phyloP scores from a whole-genome alignment of 2,888 invertebrate species.

The Liposcelis brunnea region DNA sequence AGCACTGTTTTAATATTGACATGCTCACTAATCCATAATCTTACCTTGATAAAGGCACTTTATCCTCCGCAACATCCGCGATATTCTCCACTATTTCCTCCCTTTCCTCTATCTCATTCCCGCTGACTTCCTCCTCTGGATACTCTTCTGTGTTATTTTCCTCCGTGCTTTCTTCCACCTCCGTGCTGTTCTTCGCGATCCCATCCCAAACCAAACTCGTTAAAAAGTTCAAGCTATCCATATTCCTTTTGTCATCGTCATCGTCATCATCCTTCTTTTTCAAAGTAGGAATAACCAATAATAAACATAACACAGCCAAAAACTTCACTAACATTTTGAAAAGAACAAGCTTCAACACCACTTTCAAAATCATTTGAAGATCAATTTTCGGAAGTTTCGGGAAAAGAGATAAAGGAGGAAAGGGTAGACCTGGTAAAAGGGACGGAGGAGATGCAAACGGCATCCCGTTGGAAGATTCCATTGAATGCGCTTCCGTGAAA shows the following conservation, averaged over 20 bases:
- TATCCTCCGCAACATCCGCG: conserved; percentile 1
- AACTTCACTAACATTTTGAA: conserved; percentile 71
- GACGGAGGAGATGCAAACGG: conserved; percentile 15
- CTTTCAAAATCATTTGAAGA: conserved; percentile 29
- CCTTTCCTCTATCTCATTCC: not conserved
- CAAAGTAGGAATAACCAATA: conserved; percentile 58
- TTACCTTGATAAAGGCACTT: conserved; percentile 1
- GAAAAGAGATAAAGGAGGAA: not conserved
- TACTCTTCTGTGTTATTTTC: no score
- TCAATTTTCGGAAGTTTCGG: conserved; percentile 12
- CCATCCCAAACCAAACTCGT: conserved; percentile 1
- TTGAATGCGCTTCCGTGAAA: conserved; percentile 17
- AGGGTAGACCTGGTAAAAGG: not conserved
- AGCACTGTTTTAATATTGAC: no score
- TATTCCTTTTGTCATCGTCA: conserved; percentile 19
- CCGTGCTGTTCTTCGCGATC: not conserved
- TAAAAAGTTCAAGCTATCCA: not conserved
- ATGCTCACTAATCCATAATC: no score
- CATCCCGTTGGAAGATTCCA: conserved; percentile 21
- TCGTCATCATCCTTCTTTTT: conserved; percentile 27
- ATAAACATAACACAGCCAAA: conserved; percentile 53
- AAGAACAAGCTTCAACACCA: conserved; percentile 54
- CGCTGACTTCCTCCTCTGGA: no score
- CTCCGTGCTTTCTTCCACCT: not conserved
- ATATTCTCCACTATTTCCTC: not conserved